These are phyloP conservation scores for Heterocephalus glaber DNA, from an alignment of 2,113 vertebrate species.

Conservation along the genomic window DNA sequence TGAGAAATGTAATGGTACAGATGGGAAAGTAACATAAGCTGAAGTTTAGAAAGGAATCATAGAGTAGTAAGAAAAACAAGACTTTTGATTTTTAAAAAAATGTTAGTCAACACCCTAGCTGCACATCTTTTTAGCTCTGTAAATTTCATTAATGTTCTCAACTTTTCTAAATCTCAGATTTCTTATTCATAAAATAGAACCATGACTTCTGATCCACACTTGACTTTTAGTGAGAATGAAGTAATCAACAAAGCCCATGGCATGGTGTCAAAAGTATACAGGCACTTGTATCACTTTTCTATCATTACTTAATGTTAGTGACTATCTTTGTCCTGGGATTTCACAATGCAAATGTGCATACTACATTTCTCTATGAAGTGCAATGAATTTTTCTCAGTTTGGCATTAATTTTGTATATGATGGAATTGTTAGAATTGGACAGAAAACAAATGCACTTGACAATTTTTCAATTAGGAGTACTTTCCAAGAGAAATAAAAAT, in stretches of 20 bases:
- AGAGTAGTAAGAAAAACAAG: background rate
- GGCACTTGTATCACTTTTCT: background rate
- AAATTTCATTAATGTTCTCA: background rate
- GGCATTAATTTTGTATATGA: background rate
- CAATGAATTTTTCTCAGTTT: background rate
- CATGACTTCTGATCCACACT: background rate
- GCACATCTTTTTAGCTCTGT: background rate
- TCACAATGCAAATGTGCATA: background rate
- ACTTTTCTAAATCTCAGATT: background rate
- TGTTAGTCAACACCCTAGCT: background rate
- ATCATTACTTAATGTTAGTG: background rate
- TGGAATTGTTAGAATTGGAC: background rate
- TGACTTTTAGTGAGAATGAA: background rate
- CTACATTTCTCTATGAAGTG: background rate
- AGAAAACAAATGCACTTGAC: background rate
- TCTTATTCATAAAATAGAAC: background rate
- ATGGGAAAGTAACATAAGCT: background rate
- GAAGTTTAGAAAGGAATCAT: background rate
- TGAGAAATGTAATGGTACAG: background rate
- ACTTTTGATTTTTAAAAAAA: background rate
- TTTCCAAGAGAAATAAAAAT: background rate
- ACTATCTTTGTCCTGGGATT: background rate
- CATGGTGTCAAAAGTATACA: accelerated
- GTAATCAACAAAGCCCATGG: background rate
- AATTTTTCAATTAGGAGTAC: background rate